A percentile compares a stretch with the other conserved stretches of the same genome.
phyloP scores from a whole-genome alignment of 1,140 invertebrate genomes.

The Mercenaria mercenaria region DNA sequence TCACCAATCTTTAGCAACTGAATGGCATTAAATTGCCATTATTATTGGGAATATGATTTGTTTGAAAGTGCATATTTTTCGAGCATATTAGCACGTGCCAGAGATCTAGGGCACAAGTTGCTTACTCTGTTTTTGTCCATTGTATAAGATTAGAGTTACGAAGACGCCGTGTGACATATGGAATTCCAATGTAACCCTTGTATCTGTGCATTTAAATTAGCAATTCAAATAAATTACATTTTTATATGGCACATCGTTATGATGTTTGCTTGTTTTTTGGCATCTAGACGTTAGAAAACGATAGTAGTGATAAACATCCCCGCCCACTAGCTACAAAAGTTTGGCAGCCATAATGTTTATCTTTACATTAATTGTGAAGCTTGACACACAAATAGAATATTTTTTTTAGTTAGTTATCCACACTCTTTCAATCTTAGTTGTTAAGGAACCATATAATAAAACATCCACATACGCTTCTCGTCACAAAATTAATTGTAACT shows the following conservation, averaged over 20 bases:
- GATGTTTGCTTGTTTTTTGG: slow-evolving; percentile 29
- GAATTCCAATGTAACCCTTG: not conserved
- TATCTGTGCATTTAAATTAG: slow-evolving; percentile 24
- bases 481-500: too few relatives aligned
- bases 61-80: not conserved
- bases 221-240: slow-evolving; percentile 29
- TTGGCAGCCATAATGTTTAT: not conserved
- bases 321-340: not conserved
- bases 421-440: not conserved
- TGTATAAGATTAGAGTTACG: not conserved
- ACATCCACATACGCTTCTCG: not conserved
- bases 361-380: not conserved
- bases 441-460: not conserved
- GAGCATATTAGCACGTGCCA: not conserved
- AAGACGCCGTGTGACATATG: not conserved
- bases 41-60: too few relatives aligned
- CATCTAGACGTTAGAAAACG: slow-evolving; percentile 34
- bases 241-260: slow-evolving; percentile 26
- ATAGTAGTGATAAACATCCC: slow-evolving; percentile 13
- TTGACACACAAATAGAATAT: not conserved
- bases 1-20: too few relatives aligned
- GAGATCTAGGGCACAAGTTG: not conserved
- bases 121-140: not conserved
- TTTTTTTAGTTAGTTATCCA: not conserved
- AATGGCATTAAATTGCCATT: too few relatives aligned